These are phyloP conservation scores for Lagopus leucura DNA, from an alignment of 2,113 vertebrate genomes.

Conservation along the genomic window DNA sequence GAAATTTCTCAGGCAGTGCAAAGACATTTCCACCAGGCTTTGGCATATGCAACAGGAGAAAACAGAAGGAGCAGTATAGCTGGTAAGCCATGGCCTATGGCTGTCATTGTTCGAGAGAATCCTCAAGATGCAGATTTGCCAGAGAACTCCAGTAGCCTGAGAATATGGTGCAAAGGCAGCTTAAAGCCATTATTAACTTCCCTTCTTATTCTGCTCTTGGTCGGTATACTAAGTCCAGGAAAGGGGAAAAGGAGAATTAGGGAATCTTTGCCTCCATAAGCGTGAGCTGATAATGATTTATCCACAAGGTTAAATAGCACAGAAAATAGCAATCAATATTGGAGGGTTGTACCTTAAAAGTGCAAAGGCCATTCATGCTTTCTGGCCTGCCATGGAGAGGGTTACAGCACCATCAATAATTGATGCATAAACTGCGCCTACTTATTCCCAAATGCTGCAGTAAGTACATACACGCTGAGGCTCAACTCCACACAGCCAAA, in stretches of 20 bases:
- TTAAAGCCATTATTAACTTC: slow-evolving; percentile 50
- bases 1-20: slow-evolving; percentile 39
- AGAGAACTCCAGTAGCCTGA: slow-evolving; percentile 45
- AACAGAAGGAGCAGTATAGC: background rate
- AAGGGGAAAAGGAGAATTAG: slow-evolving; percentile 1
- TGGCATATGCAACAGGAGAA: slow-evolving; percentile 22
- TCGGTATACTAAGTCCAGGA: slow-evolving; percentile 14
- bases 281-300: slow-evolving; percentile 45
- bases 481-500: slow-evolving; percentile 34
- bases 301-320: slow-evolving; percentile 33
- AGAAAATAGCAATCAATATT: slow-evolving; percentile 40
- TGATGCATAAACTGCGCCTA: slow-evolving; percentile 62
- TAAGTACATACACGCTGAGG: slow-evolving; percentile 49
- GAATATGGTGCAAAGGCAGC: slow-evolving; percentile 48
- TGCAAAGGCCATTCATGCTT: slow-evolving; percentile 65
- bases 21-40: slow-evolving; percentile 31
- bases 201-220: slow-evolving; percentile 11
- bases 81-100: slow-evolving; percentile 15
- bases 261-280: slow-evolving; percentile 1
- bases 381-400: slow-evolving; percentile 37
- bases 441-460: slow-evolving; percentile 68
- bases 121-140: slow-evolving; percentile 19
- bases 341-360: slow-evolving; percentile 39
- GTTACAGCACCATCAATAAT: slow-evolving; percentile 74
- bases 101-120: background rate